Evolutionary conservation across 2,113 vertebrate species (phyloP).

Genomic region (Anolis carolinensis): DNA sequence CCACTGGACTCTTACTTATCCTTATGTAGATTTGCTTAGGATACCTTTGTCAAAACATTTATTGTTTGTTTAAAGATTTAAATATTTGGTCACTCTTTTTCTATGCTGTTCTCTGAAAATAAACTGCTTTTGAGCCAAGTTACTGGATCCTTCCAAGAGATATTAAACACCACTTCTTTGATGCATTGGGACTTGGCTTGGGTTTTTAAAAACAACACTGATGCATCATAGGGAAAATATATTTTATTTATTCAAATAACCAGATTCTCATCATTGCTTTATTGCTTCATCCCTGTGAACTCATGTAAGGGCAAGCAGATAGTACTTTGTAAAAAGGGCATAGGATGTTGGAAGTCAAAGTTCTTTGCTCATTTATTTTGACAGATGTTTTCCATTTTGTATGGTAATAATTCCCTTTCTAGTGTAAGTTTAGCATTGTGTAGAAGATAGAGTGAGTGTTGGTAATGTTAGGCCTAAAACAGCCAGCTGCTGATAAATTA

Average conservation of each 20-base stretch:
- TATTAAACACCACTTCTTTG: conserved; percentile 1
- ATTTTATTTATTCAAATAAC: conserved; percentile 39
- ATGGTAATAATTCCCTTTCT: conserved; percentile 6
- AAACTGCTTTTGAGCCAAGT: neutral
- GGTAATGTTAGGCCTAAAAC: neutral
- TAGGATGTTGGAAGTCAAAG: neutral
- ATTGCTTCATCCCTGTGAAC: neutral
- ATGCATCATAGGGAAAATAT: neutral
- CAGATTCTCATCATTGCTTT: neutral
- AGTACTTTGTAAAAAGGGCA: neutral
- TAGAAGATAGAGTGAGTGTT: conserved; percentile 36
- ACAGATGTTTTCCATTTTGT: conserved; percentile 41
- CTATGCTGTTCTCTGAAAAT: neutral
- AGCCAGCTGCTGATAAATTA: conserved; percentile 46
- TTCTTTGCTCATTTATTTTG: conserved; percentile 20
- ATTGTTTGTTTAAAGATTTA: neutral
- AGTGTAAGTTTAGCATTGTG: conserved; percentile 6
- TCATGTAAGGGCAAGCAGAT: neutral
- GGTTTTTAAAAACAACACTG: conserved; percentile 10
- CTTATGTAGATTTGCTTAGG: neutral
- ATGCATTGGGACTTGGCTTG: neutral
- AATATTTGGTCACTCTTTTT: neutral
- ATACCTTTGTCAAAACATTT: conserved; percentile 14
- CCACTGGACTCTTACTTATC: neutral
- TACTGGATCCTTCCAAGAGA: conserved; percentile 4